Evolutionary conservation across 1,140 invertebrate genomes (phyloP), one percentile per base, ranked within the genome.

Genomic region (Leptonema lineaticorne): DNA sequence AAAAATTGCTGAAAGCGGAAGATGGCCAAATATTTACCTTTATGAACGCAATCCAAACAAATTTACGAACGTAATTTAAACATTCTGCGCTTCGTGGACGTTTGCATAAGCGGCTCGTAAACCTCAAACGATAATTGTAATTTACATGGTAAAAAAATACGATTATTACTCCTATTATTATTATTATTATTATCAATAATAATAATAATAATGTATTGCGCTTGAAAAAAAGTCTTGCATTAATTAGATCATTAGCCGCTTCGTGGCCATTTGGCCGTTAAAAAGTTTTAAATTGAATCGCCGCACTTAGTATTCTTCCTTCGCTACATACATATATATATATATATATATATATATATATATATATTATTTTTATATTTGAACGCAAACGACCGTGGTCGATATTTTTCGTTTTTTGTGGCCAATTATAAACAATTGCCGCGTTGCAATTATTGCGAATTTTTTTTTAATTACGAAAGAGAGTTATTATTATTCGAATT

Each of bases 21-120:
- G 28, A 22, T 11, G 46, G 5, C 18, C 16, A 64, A 64, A 64
- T 64, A 64, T 64, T 64, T 64, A 50, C 46, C 45, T 64, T 64
- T 50, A 64, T 64, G 62, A 64, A 50, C 62, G 45, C 37, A 64
- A 64, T 64, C 37, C 62, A 64, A 64, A 64, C 62, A 64, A 64
- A 64, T 64, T 64, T 64, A 50, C 37, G 62, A 29, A 28, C 62
- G 62, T 24, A 64, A 64, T 64, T 62, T 62, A 62, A 62, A 62
- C 59, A 62, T 62, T 62, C 3, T 63, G 41, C 62, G 29, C 30
- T 37, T n/a, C 58, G 20, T 41, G 28, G 28, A 45, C 58, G 62
- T 64, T 64, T 64, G 33, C 41, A 59, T 30, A 18, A n/a, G 26
- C 9, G n/a, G 20, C 20, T 2, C 58, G 58, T 33, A 60, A 41